These are phyloP conservation scores for Pollachius pollachius DNA, from an alignment of 2,113 vertebrate species.

Conservation along the genomic window DNA sequence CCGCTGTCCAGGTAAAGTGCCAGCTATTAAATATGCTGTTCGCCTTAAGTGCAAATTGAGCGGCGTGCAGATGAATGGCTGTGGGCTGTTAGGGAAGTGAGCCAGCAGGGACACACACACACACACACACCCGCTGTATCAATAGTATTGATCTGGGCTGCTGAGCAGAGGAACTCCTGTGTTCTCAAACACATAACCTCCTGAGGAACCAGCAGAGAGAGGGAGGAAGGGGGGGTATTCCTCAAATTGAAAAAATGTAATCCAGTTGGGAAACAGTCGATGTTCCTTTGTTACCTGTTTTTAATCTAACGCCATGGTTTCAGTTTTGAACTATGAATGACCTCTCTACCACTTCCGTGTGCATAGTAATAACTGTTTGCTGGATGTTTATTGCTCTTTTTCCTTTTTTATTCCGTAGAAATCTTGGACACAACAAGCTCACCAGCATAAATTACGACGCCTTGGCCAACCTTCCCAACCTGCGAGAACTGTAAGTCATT, in stretches of 20 bases:
- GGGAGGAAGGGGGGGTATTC: slow-evolving; percentile 26
- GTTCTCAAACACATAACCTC: slow-evolving; percentile 43
- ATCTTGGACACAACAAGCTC: slow-evolving; percentile 92
- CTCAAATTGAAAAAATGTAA: slow-evolving; percentile 26
- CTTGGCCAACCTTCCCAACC: slow-evolving; percentile 81
- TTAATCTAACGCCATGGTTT: too few species aligned
- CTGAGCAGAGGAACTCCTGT: slow-evolving; percentile 49
- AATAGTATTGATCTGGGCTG: slow-evolving; percentile 78
- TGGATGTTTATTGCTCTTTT: too few species aligned
- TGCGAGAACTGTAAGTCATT: slow-evolving; percentile 92
- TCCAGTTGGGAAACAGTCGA: too few species aligned
- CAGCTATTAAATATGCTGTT: slow-evolving; percentile 74
- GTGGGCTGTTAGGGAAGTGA: slow-evolving; percentile 67
- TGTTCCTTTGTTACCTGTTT: too few species aligned
- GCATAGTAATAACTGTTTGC: too few species aligned
- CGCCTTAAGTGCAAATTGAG: slow-evolving; percentile 81
- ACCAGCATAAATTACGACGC: slow-evolving; percentile 77
- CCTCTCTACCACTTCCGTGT: too few species aligned
- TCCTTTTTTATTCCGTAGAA: slow-evolving; percentile 75
- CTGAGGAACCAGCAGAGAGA: slow-evolving; percentile 18
- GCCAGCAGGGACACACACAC: slow-evolving; percentile 69
- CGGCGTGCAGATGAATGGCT: slow-evolving; percentile 82
- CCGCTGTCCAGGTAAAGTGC: slow-evolving; percentile 75
- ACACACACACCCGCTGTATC: slow-evolving; percentile 70
- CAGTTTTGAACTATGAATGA: too few species aligned